Evolutionary conservation across 2,888 invertebrate genomes (phyloP).

Genomic region (Leptinotarsa haldemani): DNA sequence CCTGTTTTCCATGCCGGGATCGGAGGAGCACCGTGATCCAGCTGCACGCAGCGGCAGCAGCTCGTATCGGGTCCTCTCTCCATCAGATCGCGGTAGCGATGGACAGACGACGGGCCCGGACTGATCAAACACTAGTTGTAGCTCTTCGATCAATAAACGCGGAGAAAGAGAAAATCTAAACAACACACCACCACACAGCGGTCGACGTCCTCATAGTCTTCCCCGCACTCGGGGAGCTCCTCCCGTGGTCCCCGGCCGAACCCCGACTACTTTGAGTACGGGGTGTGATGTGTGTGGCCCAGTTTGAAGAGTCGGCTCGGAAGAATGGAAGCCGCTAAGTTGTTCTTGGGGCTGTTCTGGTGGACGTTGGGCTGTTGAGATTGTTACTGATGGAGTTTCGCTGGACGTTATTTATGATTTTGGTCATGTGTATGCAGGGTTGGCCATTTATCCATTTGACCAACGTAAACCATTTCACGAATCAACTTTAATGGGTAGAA

Average conservation of each 20-base stretch:
- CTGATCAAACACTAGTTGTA: constrained; percentile 56
- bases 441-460: too few relatives aligned
- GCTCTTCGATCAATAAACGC: constrained; percentile 56
- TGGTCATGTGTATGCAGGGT: not conserved
- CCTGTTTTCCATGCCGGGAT: constrained; percentile 11
- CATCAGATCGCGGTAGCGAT: constrained; percentile 50
- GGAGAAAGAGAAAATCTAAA: constrained; percentile 58
- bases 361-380: not conserved
- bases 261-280: constrained; percentile 1
- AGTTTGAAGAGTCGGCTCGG: constrained; percentile 19
- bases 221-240: constrained; percentile 38
- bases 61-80: constrained; percentile 18
- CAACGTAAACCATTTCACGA: too few relatives aligned
- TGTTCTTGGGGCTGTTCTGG: constrained; percentile 1
- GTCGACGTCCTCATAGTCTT: constrained; percentile 46
- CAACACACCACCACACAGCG: constrained; percentile 54
- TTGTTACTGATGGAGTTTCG: not conserved
- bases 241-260: constrained; percentile 18
- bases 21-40: constrained; percentile 28
- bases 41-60: constrained; percentile 20
- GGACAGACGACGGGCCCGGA: constrained; percentile 55
- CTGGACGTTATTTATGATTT: not conserved
- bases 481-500: too few relatives aligned
- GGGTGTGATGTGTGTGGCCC: constrained; percentile 23
- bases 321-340: constrained; percentile 17